phyloP scores from a whole-genome alignment of 2,113 vertebrate genomes.

The Laterallus jamaicensis region DNA sequence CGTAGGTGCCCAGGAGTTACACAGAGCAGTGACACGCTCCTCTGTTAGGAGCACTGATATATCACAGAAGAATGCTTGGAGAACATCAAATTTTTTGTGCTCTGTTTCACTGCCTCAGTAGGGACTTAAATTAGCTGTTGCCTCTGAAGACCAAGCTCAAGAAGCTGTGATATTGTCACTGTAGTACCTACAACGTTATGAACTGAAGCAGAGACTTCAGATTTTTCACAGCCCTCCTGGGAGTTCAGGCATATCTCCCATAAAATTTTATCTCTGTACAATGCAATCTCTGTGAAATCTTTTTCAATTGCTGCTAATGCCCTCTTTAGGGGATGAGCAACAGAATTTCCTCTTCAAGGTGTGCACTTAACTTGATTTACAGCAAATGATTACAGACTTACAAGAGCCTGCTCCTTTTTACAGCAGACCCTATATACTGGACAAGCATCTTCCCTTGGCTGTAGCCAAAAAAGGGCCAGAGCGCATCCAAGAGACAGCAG shows the following conservation, averaged over 20 bases:
- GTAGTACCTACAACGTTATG: not conserved
- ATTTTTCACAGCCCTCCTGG: not conserved
- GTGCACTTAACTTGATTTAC: not conserved
- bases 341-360: not conserved
- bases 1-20: not conserved
- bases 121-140: not conserved
- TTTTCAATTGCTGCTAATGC: not conserved
- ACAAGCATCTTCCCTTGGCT: not conserved
- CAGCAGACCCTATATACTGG: not conserved
- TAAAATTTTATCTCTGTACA: slow-evolving; percentile 19
- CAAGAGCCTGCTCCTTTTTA: not conserved
- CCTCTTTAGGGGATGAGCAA: not conserved
- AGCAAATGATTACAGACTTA: not conserved
- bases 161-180: not conserved
- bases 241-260: not conserved
- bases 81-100: not conserved
- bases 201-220: not conserved
- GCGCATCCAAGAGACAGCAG: not conserved
- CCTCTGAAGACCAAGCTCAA: not conserved
- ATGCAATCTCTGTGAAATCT: not conserved
- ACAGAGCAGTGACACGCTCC: not conserved
- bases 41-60: not conserved
- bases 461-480: not conserved
- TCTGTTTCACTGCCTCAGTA: not conserved
- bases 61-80: not conserved